Evolutionary conservation across 2,113 vertebrate genomes (phyloP), one percentile per base, ranked within the genome.

Genomic region (Lampris incognitus): DNA sequence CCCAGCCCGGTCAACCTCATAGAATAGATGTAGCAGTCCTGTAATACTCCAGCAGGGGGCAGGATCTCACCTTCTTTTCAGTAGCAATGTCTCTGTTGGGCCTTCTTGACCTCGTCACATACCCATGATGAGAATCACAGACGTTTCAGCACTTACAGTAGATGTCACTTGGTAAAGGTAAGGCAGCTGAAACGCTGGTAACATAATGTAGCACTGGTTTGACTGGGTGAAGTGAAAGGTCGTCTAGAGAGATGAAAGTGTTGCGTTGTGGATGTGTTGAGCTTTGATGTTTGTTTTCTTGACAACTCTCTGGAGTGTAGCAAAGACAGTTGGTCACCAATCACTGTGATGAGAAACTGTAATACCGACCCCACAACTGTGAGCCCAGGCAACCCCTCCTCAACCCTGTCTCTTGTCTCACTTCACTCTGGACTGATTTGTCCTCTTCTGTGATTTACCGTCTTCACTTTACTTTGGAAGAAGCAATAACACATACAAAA

Each of bases 261-360:
- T 74, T 0, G 2, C 3, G 46, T 51, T 74, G 66, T 24, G 80
- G 66, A 69, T 1, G 74, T 82, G 90, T 91, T 87, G 87, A 88
- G 88, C 76, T 88, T 70, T 39, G 56, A 82, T 90, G 89, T 88
- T 89, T 87, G 91, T 85, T 91, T 83, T 78, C 76, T 89, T 89
- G 84, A 74, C 46, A 36, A 66, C 66, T 86, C 56, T 82, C 84
- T 50, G 73, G 81, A 87, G 84, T 73, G 73, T 76, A 87, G 89
- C 79, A 78, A 87, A 82, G 87, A 89, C 78, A 92, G 90, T 82
- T 62, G 84, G 82, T 91, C 89, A 89, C 87, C 86, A 82, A 94
- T 86, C 94, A 94, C 94, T 94, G 94, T 95, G 94, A 95, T 87
- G 89, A 92, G 85, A 92, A 92, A 92, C 91, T 90, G 91, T 89